Evolutionary conservation across 2,113 vertebrate species (phyloP).

Genomic region (Oophaga pumilio): DNA sequence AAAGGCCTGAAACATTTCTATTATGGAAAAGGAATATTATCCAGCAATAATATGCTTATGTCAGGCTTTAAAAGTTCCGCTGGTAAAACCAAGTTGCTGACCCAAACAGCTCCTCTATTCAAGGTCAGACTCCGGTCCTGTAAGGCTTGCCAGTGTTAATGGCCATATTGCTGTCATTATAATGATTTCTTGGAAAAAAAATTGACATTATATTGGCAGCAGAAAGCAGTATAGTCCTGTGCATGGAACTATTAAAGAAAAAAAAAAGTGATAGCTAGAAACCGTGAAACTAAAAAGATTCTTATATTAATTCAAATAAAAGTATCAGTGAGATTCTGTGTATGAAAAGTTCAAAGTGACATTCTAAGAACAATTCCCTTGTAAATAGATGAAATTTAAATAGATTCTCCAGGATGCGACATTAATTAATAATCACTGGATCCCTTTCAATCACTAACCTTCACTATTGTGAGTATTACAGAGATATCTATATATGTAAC

Average conservation of each 20-base stretch:
- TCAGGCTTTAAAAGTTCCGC: constrained; percentile 19
- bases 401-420: no score
- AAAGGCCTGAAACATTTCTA: constrained; percentile 21
- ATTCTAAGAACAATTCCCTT: neutral
- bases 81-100: constrained; percentile 9
- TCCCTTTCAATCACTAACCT: no score
- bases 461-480: no score
- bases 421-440: no score
- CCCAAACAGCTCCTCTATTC: constrained; percentile 13
- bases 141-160: neutral
- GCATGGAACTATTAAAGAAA: neutral
- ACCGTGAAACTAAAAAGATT: neutral
- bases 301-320: neutral
- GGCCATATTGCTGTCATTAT: neutral
- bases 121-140: neutral
- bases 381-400: neutral
- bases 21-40: constrained; percentile 22
- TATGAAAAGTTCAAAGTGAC: neutral
- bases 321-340: neutral
- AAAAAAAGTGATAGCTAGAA: neutral
- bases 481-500: no score
- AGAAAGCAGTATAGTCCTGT: neutral
- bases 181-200: constrained; percentile 22
- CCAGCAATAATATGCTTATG: constrained; percentile 23
- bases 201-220: constrained; percentile 22